A percentile compares a stretch with the other conserved stretches of the same genome.
Evolutionary conservation across 1,140 invertebrate genomes (phyloP).

Genomic region (Melipona quadrifasciata): DNA sequence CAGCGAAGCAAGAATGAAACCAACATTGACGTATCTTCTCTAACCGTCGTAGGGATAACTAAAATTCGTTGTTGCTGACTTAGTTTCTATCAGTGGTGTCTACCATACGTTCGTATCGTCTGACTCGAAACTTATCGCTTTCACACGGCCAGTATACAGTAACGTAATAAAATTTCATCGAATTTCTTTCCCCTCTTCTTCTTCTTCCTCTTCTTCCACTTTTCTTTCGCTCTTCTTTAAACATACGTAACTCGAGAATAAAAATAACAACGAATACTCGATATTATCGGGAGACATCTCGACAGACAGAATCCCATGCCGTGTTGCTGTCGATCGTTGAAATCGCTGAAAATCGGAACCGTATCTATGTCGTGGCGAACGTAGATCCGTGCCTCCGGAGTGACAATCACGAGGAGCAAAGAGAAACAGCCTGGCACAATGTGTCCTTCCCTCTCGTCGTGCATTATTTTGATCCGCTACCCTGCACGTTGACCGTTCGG

Average conservation of each 20-base stretch:
- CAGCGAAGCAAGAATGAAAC: background rate
- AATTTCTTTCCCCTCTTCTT: too few relatives aligned
- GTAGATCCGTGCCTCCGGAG: background rate
- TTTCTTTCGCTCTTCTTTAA: background rate
- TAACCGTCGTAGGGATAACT: background rate
- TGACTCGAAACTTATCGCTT: background rate
- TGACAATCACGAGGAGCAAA: background rate
- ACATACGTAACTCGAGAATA: background rate
- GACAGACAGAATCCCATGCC: background rate
- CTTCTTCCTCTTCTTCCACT: too few relatives aligned
- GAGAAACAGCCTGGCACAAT: background rate
- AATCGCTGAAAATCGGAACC: background rate
- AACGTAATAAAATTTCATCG: background rate
- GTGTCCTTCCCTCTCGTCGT: background rate
- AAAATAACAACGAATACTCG: background rate
- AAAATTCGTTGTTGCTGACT: conserved; percentile 33
- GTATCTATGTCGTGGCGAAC: background rate
- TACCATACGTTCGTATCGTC: background rate
- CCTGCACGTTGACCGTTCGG: conserved; percentile 30
- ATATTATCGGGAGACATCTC: background rate
- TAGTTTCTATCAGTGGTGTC: background rate
- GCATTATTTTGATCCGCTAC: conserved; percentile 7
- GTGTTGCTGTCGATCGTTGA: background rate
- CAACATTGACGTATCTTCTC: background rate
- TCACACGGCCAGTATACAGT: background rate